These are phyloP conservation scores for Calycopis cecrops DNA, from an alignment of 1,140 invertebrate genomes.

Conservation along the genomic window DNA sequence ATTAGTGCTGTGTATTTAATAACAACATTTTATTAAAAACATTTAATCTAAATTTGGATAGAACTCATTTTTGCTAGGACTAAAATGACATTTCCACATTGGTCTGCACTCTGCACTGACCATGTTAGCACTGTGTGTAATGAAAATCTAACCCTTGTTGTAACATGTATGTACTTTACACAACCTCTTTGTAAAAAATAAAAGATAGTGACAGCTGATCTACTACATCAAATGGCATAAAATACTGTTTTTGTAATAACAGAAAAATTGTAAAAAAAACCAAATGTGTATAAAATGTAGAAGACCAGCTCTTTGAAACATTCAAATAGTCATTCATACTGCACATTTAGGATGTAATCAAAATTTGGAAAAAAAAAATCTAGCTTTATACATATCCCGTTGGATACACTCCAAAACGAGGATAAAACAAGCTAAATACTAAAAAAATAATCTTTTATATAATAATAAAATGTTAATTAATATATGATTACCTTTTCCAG, in stretches of 20 bases:
- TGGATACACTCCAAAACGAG: slow-evolving; percentile 12
- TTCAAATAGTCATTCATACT: slow-evolving; percentile 70
- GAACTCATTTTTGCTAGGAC: no score
- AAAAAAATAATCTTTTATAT: slow-evolving; percentile 36
- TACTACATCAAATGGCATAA: slow-evolving; percentile 20
- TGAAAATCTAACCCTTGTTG: no score
- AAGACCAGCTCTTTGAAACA: slow-evolving; percentile 65
- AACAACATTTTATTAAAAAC: no score
- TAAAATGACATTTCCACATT: no score
- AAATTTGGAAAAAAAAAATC: slow-evolving; percentile 55
- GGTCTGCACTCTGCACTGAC: no score
- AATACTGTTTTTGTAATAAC: slow-evolving; percentile 10
- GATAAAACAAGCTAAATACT: slow-evolving; percentile 13
- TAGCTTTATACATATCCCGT: slow-evolving; percentile 40
- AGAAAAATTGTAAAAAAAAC: slow-evolving; percentile 18
- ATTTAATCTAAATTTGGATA: no score
- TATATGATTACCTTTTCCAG: slow-evolving; percentile 71
- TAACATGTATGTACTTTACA: neutral
- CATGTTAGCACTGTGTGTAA: no score
- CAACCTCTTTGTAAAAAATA: neutral
- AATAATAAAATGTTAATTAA: slow-evolving; percentile 63
- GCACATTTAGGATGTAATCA: slow-evolving; percentile 35
- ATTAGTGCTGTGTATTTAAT: no score
- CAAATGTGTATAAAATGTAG: slow-evolving; percentile 38
- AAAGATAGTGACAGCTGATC: slow-evolving; percentile 17